Evolutionary conservation across 1,140 invertebrate genomes (phyloP).

Genomic region (Cardiocondyla obscurior): DNA sequence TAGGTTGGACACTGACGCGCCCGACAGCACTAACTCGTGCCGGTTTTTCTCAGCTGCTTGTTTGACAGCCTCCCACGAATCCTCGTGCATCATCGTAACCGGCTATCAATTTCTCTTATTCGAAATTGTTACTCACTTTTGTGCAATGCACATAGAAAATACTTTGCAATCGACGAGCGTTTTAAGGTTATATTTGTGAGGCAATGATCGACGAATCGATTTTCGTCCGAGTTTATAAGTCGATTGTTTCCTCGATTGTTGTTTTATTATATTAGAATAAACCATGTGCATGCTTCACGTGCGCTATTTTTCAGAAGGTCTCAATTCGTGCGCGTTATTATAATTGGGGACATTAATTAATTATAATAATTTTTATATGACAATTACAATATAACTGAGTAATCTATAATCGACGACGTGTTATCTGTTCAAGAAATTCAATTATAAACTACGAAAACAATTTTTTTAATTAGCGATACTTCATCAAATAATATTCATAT

Average conservation of each 20-base stretch:
- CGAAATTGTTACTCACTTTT: not conserved
- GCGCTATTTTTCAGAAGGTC: no score
- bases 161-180: not conserved
- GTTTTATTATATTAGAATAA: no score
- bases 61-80: conserved; percentile 87
- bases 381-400: no score
- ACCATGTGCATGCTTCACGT: no score
- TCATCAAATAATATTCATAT: no score
- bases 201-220: not conserved
- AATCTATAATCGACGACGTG: no score
- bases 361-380: no score
- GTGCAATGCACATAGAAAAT: not conserved
- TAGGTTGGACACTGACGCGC: conserved; percentile 86
- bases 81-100: conserved; percentile 47
- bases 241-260: not conserved
- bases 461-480: no score
- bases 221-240: not conserved
- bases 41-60: conserved; percentile 88
- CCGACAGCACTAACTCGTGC: conserved; percentile 89
- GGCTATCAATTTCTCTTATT: not conserved
- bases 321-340: no score
- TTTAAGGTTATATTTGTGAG: not conserved
- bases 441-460: no score
- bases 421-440: no score
- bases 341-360: no score